Percentiles rank a stretch among this genome's conserved stretches.
Conservation (phyloP, 2,113 vertebrate genomes). For the Sphaerodactylus townsendi region DNA sequence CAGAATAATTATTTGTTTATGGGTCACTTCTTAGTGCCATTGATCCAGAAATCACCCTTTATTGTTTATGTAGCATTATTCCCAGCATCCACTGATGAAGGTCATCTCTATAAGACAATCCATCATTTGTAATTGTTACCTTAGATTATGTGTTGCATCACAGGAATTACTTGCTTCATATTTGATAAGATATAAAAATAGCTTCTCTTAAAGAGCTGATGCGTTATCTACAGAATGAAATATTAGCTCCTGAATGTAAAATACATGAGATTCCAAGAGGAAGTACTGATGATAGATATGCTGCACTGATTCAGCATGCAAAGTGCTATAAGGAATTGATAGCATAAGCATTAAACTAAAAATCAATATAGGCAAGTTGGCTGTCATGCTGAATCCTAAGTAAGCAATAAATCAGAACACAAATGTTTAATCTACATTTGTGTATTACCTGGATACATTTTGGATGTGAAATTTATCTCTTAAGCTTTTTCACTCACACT, state of each 20-base stretch:
- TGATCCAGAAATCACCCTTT: not conserved
- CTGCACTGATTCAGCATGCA: not conserved
- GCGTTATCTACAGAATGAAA: not conserved
- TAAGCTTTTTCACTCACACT: not conserved
- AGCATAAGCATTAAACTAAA: not conserved
- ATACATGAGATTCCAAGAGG: not conserved
- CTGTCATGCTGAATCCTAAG: not conserved
- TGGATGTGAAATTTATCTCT: rapidly evolving
- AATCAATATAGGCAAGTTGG: not conserved
- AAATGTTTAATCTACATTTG: not conserved
- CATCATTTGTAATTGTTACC: not conserved
- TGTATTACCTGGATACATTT: not conserved
- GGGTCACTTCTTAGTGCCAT: not conserved
- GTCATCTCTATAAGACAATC: not conserved
- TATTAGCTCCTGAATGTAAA: not conserved
- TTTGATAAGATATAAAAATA: not conserved
- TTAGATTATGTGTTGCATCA: not conserved
- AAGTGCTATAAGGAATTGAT: not conserved
- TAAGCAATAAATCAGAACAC: not conserved
- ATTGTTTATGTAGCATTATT: not conserved
- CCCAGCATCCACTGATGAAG: not conserved
- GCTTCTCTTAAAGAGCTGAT: not conserved
- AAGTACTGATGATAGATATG: not conserved
- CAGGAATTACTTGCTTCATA: not conserved
- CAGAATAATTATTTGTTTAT: not conserved